phyloP scores from a whole-genome alignment of 2,113 vertebrate species.

The Argyrosomus japonicus region DNA sequence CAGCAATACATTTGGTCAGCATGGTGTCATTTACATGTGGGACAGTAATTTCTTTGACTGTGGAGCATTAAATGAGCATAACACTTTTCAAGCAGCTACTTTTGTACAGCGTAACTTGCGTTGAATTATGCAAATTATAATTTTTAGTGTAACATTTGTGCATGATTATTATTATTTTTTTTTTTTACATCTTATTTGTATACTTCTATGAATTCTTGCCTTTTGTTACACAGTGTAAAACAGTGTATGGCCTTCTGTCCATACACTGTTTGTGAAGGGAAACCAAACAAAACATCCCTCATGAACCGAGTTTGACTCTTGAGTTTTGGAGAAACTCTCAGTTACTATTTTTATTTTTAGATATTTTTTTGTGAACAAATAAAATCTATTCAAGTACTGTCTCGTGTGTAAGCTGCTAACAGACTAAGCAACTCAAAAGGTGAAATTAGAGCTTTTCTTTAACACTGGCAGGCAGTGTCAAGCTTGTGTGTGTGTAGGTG shows the following conservation, averaged over 20 bases:
- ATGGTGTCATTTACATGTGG: background rate
- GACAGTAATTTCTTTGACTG: background rate
- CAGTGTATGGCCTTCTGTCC: too few species aligned
- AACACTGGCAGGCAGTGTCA: background rate
- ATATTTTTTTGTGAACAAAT: background rate
- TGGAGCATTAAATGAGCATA: background rate
- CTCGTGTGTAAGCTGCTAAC: background rate
- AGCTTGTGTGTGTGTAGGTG: constrained; percentile 21
- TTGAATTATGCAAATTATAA: background rate
- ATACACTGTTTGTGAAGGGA: background rate
- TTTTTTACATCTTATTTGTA: background rate
- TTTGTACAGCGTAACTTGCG: background rate
- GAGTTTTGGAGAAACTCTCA: background rate
- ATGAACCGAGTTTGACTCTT: background rate
- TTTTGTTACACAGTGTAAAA: background rate
- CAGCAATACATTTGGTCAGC: background rate
- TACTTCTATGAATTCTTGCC: background rate
- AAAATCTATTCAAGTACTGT: background rate
- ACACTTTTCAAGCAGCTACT: background rate
- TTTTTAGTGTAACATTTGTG: background rate
- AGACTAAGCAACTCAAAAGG: background rate
- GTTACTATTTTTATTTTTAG: background rate
- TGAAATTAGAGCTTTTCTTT: constrained; percentile 12
- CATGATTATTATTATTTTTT: background rate
- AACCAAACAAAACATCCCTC: background rate